Evolutionary conservation across 2,113 vertebrate species (phyloP).

Genomic region (Ivindomyrus marchei): DNA sequence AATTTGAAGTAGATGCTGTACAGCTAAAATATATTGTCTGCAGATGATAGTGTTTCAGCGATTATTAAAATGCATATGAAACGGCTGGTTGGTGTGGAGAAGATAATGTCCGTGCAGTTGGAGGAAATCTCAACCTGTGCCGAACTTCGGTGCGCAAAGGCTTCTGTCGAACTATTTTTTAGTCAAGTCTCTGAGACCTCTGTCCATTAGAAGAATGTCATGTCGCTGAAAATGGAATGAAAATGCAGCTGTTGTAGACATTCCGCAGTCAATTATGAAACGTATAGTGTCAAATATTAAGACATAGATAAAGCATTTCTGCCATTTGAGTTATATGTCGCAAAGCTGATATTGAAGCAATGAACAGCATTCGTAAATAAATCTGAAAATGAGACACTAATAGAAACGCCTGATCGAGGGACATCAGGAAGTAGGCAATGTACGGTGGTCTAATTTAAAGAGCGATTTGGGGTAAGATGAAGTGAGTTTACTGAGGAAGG

Average conservation of each 20-base stretch:
- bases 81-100: background rate
- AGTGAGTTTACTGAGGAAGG: background rate
- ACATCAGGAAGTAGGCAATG: background rate
- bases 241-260: background rate
- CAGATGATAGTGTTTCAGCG: background rate
- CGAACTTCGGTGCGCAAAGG: background rate
- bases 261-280: background rate
- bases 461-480: background rate
- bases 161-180: background rate
- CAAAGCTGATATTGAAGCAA: background rate
- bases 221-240: background rate
- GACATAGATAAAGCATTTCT: background rate
- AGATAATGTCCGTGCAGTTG: background rate
- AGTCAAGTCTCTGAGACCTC: background rate
- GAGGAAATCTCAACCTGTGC: background rate
- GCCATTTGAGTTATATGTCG: background rate
- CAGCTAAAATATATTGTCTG: background rate
- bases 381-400: background rate
- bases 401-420: background rate
- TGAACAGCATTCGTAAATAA: background rate
- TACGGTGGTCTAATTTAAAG: background rate
- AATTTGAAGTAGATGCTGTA: background rate
- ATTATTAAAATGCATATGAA: background rate
- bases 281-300: background rate
- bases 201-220: background rate